Evolutionary conservation across 2,113 vertebrate species (phyloP).

Genomic region (Neotoma lepida): DNA sequence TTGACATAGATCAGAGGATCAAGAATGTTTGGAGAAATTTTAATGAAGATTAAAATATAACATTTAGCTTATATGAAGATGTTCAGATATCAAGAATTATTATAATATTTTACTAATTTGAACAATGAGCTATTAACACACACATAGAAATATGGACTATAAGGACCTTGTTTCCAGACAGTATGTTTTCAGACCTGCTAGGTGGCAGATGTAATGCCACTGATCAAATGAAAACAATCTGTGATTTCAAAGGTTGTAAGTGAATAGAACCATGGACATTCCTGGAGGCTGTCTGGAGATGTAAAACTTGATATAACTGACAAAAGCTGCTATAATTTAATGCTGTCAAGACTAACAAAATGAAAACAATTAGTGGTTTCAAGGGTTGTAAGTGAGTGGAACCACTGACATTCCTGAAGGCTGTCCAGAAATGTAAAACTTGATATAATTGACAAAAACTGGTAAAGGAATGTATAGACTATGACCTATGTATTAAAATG

Average conservation of each 20-base stretch:
- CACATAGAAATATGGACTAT: not conserved
- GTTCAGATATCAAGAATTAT: not conserved
- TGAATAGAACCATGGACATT: not conserved
- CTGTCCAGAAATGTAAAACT: not conserved
- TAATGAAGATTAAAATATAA: slow-evolving; percentile 9
- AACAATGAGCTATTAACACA: not conserved
- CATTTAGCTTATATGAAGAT: not conserved
- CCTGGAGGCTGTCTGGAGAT: not conserved
- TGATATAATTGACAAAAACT: not conserved
- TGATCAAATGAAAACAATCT: not conserved
- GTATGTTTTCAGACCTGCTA: not conserved
- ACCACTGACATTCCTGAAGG: not conserved
- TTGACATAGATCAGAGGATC: not conserved
- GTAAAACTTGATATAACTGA: not conserved
- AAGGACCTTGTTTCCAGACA: not conserved
- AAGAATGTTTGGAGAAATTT: not conserved
- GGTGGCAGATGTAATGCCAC: not conserved
- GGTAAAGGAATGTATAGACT: not conserved
- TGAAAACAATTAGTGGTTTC: slow-evolving; percentile 5
- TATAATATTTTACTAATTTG: not conserved
- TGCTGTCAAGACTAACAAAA: not conserved
- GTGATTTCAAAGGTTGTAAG: not conserved
- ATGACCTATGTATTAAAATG: slow-evolving; percentile 31
- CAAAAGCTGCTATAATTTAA: slow-evolving; percentile 21
- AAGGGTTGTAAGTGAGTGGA: not conserved